A percentile compares a stretch with the other conserved stretches of the same genome.
phyloP scores from a whole-genome alignment of 2,797 vertebrate genomes.

The Coilia nasus region DNA sequence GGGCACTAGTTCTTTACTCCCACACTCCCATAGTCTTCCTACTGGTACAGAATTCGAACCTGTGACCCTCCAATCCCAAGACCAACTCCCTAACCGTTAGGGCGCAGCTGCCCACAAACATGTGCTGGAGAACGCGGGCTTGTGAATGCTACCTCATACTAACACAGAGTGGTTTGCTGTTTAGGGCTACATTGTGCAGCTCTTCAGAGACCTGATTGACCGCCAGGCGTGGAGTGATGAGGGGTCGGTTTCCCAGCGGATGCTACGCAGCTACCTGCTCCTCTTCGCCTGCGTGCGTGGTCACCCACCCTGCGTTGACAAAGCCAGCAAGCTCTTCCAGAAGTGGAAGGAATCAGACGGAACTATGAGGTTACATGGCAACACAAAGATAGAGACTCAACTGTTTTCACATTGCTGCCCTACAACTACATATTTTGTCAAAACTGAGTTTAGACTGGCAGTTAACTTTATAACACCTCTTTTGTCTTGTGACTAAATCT shows the following conservation, averaged over 20 bases:
- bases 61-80: no score
- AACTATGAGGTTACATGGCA: conserved; percentile 76
- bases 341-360: conserved; percentile 84
- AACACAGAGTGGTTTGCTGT: neutral
- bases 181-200: conserved; percentile 82
- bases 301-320: conserved; percentile 80
- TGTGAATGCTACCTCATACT: neutral
- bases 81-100: no score
- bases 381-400: neutral
- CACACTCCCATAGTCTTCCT: no score
- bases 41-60: no score
- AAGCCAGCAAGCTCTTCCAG: conserved; percentile 77
- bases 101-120: no score
- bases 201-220: conserved; percentile 83
- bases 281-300: conserved; percentile 78
- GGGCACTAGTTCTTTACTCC: no score
- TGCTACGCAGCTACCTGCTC: conserved; percentile 82
- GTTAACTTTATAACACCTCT: no score
- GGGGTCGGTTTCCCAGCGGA: conserved; percentile 80
- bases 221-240: conserved; percentile 83
- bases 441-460: no score
- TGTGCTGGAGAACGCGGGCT: no score
- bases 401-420: neutral
- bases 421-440: no score
- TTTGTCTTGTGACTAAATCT: no score